Evolutionary conservation across 1,140 invertebrate species (phyloP), one percentile per base, ranked within the genome.

Genomic region (Calliopsis andreniformis): DNA sequence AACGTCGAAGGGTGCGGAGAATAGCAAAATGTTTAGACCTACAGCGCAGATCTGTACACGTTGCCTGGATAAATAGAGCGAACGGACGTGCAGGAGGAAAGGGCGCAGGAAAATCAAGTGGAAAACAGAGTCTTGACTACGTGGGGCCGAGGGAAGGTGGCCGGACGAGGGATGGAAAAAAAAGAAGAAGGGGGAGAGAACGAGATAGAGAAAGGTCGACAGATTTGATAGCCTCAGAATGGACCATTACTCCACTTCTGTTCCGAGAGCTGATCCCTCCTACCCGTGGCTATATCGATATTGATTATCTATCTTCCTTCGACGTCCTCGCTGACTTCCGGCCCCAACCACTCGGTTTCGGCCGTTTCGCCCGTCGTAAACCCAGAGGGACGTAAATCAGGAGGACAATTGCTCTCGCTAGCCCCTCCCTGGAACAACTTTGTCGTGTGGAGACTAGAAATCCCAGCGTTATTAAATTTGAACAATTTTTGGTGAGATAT

Each of bases 141-240:
- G 39, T n/a, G n/a, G 49, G 53, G 47, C 35, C 30, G 49, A 42
- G 51, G 51, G 62, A 49, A 76, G 39, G 25, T 43, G 23, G 53
- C n/a, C 23, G 72, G 43, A 30, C 18, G 42, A 30, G 43, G 49
- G 32, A 70, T 45, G 35, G 55, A 56, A 10, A 66, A 76, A 23
- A 73, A 6, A 51, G 47, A 56, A 7, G 45, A 12, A 55, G 42
- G 56, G 30, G 35, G 61, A 69, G 42, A 47, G 20, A 51, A 32
- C 28, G 23, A 56, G 25, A 67, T 8, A 32, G 28, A 30, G 30
- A n/a, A 32, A 14, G 32, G 28, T 67, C 73, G 70, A 56, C 49
- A 66, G 79, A 86, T 86, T 84, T 79, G 84, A 86, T 80, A 73
- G 68, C 49, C 25, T n/a, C 51, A 72, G 64, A 78, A 83, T 75